Conservation (phyloP, 2,113 vertebrate species). For the Silurus glanis region DNA sequence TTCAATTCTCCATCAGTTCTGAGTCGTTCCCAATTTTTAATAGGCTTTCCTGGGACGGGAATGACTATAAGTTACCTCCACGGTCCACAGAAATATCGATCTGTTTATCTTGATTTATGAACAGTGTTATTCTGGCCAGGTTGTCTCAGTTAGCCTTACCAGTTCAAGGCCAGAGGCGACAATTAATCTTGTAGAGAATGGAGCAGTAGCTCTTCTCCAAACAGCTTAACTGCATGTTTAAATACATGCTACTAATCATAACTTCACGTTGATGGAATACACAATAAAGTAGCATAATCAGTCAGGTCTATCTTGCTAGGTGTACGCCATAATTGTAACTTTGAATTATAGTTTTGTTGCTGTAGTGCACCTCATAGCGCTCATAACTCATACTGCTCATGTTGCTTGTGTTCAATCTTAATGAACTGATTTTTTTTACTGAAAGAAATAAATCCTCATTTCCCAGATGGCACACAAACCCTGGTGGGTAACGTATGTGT, state of each 20-base stretch:
- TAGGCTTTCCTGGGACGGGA: constrained; percentile 57
- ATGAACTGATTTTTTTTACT: neutral
- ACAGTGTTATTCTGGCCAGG: constrained; percentile 62
- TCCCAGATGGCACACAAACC: neutral
- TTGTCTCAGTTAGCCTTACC: constrained; percentile 64
- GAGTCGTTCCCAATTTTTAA: constrained; percentile 50
- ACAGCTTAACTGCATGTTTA: constrained; percentile 61
- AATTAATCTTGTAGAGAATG: constrained; percentile 72
- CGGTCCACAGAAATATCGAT: constrained; percentile 72
- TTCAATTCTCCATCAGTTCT: constrained; percentile 60
- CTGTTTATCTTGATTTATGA: constrained; percentile 77
- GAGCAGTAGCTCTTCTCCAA: constrained; percentile 62
- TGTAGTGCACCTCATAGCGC: neutral
- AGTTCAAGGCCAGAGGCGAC: constrained; percentile 63
- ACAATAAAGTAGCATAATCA: constrained; percentile 47
- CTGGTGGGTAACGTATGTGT: neutral
- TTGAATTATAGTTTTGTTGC: constrained; percentile 14
- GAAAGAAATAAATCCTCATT: constrained; percentile 12
- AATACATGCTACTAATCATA: constrained; percentile 48
- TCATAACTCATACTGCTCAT: neutral
- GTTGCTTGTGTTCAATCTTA: neutral
- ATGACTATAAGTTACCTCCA: constrained; percentile 67
- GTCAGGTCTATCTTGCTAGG: constrained; percentile 15
- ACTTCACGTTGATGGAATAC: constrained; percentile 40
- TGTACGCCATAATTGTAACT: constrained; percentile 14